These are phyloP conservation scores for Meda fulgida DNA, from an alignment of 2,797 vertebrate species.

Conservation along the genomic window DNA sequence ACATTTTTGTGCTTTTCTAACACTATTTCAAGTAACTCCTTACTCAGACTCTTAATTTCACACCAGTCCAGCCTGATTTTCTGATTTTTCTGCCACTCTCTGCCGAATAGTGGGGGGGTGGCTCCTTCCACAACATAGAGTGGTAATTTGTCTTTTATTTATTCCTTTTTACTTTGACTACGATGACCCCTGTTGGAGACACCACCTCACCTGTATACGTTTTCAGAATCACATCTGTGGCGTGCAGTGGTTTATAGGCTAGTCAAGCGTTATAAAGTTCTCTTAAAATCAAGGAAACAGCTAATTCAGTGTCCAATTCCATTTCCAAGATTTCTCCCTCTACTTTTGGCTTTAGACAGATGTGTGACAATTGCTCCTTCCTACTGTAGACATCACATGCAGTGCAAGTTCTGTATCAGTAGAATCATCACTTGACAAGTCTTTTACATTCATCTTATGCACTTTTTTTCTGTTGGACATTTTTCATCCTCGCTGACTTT, in stretches of 20 bases:
- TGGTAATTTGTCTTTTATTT: no score
- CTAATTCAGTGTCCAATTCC: no score
- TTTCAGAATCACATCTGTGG: no score
- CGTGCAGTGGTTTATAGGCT: background rate
- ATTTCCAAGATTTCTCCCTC: slow-evolving; percentile 8
- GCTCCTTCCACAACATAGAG: no score
- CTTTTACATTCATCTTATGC: slow-evolving; percentile 1
- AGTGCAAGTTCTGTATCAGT: no score
- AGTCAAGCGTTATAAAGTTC: background rate
- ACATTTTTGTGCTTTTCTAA: background rate
- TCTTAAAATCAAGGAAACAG: slow-evolving; percentile 4
- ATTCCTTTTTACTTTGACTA: no score
- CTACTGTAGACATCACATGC: no score
- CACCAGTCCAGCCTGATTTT: background rate
- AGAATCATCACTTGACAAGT: background rate
- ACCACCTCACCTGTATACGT: no score
- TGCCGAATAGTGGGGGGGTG: no score
- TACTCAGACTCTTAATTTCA: background rate
- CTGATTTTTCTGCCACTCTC: background rate
- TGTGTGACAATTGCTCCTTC: background rate
- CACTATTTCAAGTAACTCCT: background rate
- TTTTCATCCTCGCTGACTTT: no score
- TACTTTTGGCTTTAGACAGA: slow-evolving; percentile 18
- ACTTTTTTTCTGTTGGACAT: no score
- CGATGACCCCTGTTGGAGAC: no score